Conservation (phyloP, 2,888 invertebrate species). For the Acleris laterana region DNA sequence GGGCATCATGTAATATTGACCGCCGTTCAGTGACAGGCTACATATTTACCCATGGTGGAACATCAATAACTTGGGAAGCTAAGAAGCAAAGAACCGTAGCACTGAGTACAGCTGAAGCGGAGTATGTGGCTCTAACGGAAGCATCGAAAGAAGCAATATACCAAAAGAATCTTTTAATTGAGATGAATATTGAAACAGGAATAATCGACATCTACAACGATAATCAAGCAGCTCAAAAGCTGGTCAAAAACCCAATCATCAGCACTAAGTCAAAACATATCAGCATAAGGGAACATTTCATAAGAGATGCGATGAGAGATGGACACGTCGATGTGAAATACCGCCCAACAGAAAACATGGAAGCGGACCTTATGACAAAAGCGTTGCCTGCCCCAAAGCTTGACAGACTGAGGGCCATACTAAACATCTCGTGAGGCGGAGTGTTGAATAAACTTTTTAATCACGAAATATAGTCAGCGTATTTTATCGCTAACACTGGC, state of each 20-base stretch:
- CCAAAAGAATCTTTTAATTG: constrained; percentile 15
- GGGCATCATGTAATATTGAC: constrained; percentile 27
- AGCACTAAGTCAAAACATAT: not conserved
- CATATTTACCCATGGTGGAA: constrained; percentile 35
- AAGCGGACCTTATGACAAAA: too few species aligned
- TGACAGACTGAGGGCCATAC: too few species aligned
- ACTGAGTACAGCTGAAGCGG: constrained; percentile 42
- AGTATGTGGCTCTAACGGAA: constrained; percentile 41
- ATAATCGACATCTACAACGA: not conserved
- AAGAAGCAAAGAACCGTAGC: constrained; percentile 44
- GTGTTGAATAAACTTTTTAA: too few species aligned
- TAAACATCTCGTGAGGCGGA: not conserved
- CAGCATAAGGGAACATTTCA: not conserved
- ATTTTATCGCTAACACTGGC: too few species aligned
- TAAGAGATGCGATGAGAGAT: not conserved
- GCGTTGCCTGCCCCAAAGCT: too few species aligned
- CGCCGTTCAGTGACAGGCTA: constrained; percentile 44
- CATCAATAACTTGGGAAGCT: constrained; percentile 39
- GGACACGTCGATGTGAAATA: not conserved
- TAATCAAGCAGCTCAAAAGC: not conserved
- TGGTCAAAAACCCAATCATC: not conserved
- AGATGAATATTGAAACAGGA: not conserved
- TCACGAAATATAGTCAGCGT: too few species aligned
- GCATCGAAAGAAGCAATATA: constrained; percentile 41
- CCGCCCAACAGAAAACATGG: too few species aligned